These are phyloP conservation scores for Luperina nickerlii DNA, from an alignment of 2,888 invertebrate genomes.

Conservation along the genomic window DNA sequence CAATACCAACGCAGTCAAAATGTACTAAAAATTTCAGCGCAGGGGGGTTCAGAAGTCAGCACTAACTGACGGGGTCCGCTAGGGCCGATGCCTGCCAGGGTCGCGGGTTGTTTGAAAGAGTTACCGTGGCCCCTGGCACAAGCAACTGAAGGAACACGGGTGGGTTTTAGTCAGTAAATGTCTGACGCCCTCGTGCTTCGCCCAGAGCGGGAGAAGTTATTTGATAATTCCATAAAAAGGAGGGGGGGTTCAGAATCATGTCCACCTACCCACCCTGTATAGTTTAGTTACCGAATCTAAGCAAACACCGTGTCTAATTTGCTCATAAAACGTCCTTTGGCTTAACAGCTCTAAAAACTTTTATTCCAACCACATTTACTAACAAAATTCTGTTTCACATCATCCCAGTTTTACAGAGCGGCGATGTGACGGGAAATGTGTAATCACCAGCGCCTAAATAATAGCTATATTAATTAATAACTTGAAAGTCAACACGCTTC, in stretches of 20 bases:
- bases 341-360: not conserved
- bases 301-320: not conserved
- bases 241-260: no score
- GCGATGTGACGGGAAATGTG: conserved; percentile 69
- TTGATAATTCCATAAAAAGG: no score
- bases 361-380: not conserved
- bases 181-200: no score
- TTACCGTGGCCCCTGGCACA: no score
- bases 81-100: no score
- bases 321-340: not conserved
- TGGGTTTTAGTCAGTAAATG: no score
- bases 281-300: not conserved
- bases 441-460: conserved; percentile 82
- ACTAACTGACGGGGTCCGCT: no score
- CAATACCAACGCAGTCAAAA: no score
- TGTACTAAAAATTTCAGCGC: not conserved
- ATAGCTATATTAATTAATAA: conserved; percentile 89
- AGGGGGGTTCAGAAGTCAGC: not conserved
- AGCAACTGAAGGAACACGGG: no score
- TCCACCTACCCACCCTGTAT: not conserved
- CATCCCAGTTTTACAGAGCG: conserved; percentile 39
- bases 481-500: conserved; percentile 88
- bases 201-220: no score
- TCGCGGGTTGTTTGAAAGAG: no score
- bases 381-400: conserved; percentile 39